Base-by-base conservation (phyloP, 2,888 invertebrate species). In the Agonopterix heracliana region DNA sequence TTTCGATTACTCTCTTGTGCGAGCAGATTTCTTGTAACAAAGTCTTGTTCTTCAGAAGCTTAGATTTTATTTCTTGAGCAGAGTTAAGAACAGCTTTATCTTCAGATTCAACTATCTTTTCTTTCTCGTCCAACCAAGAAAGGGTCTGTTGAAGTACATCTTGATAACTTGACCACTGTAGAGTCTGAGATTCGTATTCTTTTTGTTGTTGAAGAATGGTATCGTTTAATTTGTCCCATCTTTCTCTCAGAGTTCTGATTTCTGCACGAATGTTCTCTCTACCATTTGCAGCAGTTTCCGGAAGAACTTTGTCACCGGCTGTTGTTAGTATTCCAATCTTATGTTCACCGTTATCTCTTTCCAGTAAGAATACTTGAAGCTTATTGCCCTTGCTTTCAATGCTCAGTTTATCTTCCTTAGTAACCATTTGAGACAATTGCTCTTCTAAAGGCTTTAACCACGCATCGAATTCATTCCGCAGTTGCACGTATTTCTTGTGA, bases 241-340 rank as follows among this genome's bases (percentile, higher is more conserved):
- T 90, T 69, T 96, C 95, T 62, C 96, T 91, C 11, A 96, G 90
- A 26, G 91, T 89, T 64, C 96, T 90, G 50, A 98, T 85, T 73
- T 97, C 95, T 57, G 94, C 92, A n/a, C 98, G 91, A 49, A 98
- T 93, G 47, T 91, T 92, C 76, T 98, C 98, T 54, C 98, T 91
- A 0, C 98, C 98, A 61, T 93, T 93, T 0, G 98, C 94, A 9
- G 97, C 95, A 2, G 98, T 98, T 76, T 97, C 96, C 0, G 97
- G 96, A 54, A 97, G 90, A n/a, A 98, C 91, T 73, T 94, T 93
- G 69, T 98, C 98, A 2, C 96, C 96, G 0, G 94, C 90, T 2
- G 93, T 90, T 10, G 94, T 93, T 12, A 97, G 80, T 40, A 92
- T 91, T 48, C 92, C 91, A 35, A 98, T 89, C 61, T 95, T 92